Base-by-base conservation (phyloP, 2,113 vertebrate genomes). In the Scalopus aquaticus region DNA sequence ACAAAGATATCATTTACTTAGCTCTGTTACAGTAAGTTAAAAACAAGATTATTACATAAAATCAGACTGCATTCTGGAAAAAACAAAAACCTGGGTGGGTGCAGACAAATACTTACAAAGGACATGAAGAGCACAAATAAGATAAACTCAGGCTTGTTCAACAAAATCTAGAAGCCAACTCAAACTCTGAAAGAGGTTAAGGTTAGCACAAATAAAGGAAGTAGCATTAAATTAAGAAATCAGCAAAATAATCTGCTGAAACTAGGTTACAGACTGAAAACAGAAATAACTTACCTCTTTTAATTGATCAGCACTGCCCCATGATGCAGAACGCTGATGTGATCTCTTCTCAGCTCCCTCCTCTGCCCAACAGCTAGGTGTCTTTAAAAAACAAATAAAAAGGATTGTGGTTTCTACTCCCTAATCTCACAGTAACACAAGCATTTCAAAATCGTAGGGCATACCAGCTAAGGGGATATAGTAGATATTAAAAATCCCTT, bases 271-370 rank as follows among this genome's bases (percentile, higher is more conserved):
- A 64, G 26, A 72, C 54, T 58, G 16, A n/a, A 95, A 96, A 65
- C 26, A 73, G 54, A 93, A 94, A 28, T 65, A 78, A 95, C 96
- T 97, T 99, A 99, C 99, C 98, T 99, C 99, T 98, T 99, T 99
- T 30, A 99, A 98, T 94, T 99, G 99, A 97, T 99, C 99, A 51
- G 99, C 98, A 90, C 99, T 99, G 86, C 99, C 99, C 99, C 99
- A 99, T 0, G 99, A 99, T 9, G 99, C 99, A 0, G 99, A 99
- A 49, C 99, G 99, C 96, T 99, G 99, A 98, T 99, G 99, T 17
- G 98, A 98, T 88, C 98, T 98, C 97, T 99, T 99, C 80, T 99
- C 99, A 90, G 98, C 96, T 96, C 98, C 98, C 87, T 99, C 99
- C 80, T 99, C 99, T 67, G 98, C 98, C 99, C 99, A 99, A 95